A percentile compares a stretch with the other conserved stretches of the same genome.
Evolutionary conservation across 2,888 invertebrate genomes (phyloP).

Genomic region (Drosophila falleni): DNA sequence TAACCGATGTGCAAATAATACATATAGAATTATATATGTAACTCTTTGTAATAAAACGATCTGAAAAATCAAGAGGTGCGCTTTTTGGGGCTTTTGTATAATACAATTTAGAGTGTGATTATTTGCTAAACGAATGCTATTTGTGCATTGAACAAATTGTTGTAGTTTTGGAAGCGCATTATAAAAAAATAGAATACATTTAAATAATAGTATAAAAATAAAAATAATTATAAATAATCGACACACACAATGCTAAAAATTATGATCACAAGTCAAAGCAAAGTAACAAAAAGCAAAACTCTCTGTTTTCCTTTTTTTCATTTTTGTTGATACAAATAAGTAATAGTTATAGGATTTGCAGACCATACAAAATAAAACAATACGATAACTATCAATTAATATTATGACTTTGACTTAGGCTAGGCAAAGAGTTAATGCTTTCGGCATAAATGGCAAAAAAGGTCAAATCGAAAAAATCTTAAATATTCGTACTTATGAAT

Average conservation of each 20-base stretch:
- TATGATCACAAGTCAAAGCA: constrained; percentile 70
- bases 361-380: constrained; percentile 48
- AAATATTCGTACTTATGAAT: constrained; percentile 30
- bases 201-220: constrained; percentile 16
- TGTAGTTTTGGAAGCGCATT: constrained; percentile 59
- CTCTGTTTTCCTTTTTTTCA: neutral
- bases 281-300: constrained; percentile 39
- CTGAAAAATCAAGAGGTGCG: constrained; percentile 50
- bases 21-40: neutral
- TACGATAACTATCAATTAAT: constrained; percentile 54
- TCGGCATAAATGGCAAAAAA: constrained; percentile 71
- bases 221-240: constrained; percentile 29
- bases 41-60: constrained; percentile 9
- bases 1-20: constrained; percentile 35
- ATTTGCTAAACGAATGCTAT: constrained; percentile 36
- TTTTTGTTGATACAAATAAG: constrained; percentile 19
- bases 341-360: constrained; percentile 51
- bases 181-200: constrained; percentile 24
- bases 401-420: constrained; percentile 77
- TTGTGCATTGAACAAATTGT: constrained; percentile 66
- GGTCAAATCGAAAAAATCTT: constrained; percentile 39
- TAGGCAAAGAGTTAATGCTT: constrained; percentile 65
- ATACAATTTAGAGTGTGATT: constrained; percentile 64
- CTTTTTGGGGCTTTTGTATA: constrained; percentile 61
- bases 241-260: constrained; percentile 58